These are phyloP conservation scores for Narcine bancroftii DNA, from an alignment of 2,113 vertebrate genomes.

Conservation along the genomic window DNA sequence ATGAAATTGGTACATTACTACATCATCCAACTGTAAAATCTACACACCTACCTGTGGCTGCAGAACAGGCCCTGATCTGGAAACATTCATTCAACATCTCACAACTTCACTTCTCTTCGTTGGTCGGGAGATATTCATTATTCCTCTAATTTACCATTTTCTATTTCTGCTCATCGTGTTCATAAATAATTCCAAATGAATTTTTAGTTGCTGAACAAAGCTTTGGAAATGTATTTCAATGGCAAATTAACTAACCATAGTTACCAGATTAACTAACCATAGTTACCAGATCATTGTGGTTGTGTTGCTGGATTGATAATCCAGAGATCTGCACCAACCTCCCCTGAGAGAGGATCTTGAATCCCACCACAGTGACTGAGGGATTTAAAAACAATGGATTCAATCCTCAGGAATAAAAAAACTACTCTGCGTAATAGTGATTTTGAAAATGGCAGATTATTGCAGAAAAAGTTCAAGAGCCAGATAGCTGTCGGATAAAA, in stretches of 20 bases:
- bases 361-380: too few relatives aligned
- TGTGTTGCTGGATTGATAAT: too few relatives aligned
- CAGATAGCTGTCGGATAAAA: too few relatives aligned
- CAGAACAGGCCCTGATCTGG: background rate
- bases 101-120: background rate
- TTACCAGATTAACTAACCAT: background rate
- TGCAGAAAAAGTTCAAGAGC: too few relatives aligned
- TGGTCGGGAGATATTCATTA: background rate
- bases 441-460: too few relatives aligned
- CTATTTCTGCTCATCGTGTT: background rate
- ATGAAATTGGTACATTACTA: background rate
- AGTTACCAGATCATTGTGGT: too few relatives aligned
- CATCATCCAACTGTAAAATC: background rate
- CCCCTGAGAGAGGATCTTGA: too few relatives aligned
- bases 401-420: too few relatives aligned
- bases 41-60: background rate
- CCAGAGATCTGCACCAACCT: too few relatives aligned
- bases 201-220: background rate
- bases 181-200: background rate
- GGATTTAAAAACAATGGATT: too few relatives aligned
- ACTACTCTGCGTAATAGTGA: too few relatives aligned
- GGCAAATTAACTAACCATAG: background rate
- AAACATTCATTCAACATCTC: background rate
- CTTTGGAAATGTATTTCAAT: background rate
- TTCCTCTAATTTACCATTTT: background rate